Percentiles rank a stretch among this genome's conserved stretches.
Conservation (phyloP, 2,888 invertebrate genomes). For the Pseudoips prasinana region DNA sequence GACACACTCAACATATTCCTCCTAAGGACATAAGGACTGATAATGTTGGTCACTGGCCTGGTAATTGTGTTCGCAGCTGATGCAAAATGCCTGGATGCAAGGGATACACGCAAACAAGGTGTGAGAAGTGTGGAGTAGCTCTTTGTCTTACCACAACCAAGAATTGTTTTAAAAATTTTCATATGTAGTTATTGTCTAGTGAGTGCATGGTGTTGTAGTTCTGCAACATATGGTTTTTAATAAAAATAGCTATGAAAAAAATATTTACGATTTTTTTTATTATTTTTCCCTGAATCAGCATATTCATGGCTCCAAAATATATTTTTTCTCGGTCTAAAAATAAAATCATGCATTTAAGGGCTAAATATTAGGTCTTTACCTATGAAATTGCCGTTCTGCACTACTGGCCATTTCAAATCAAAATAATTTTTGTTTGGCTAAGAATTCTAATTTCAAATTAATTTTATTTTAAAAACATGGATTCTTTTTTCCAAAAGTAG, state of each 20-base stretch:
- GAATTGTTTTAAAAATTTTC: constrained; percentile 36
- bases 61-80: constrained; percentile 32
- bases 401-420: no score
- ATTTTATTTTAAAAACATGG: no score
- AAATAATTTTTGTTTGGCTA: no score
- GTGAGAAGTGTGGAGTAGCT: constrained; percentile 42
- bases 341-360: constrained; percentile 30
- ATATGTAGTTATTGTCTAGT: constrained; percentile 14
- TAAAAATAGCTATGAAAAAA: constrained; percentile 16
- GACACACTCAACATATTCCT: constrained; percentile 36
- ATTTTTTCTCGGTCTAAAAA: constrained; percentile 32
- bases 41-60: constrained; percentile 40
- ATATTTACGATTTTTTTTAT: constrained; percentile 15
- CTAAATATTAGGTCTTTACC: no score
- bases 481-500: no score
- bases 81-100: constrained; percentile 41
- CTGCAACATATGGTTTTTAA: constrained; percentile 10
- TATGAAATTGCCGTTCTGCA: no score
- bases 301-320: constrained; percentile 34
- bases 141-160: constrained; percentile 34
- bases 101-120: constrained; percentile 38
- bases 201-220: constrained; percentile 8
- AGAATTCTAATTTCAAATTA: no score
- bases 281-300: constrained; percentile 20
- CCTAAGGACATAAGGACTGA: constrained; percentile 38